A percentile compares a stretch with the other conserved stretches of the same genome.
These are phyloP conservation scores for Wiebesia pumilae DNA, from an alignment of 1,140 invertebrate species.

Conservation along the genomic window DNA sequence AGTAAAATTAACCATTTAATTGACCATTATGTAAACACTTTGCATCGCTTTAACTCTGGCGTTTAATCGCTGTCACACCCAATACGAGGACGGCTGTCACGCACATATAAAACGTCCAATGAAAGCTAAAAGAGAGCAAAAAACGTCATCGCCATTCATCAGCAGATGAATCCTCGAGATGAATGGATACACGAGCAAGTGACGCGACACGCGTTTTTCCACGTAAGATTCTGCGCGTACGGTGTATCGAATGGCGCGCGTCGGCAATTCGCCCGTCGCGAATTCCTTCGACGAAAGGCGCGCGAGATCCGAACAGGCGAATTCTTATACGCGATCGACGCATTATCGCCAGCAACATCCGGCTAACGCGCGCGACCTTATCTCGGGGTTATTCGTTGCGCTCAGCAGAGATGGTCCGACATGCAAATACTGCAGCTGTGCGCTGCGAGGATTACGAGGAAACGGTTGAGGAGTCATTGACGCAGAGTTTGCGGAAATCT, in stretches of 20 bases:
- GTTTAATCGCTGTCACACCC: not conserved
- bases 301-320: slow-evolving; percentile 47
- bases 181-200: not conserved
- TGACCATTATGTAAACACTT: slow-evolving; percentile 6
- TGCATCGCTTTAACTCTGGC: not conserved
- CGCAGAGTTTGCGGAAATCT: not conserved
- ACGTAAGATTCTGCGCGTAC: slow-evolving; percentile 25
- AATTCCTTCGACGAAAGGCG: slow-evolving; percentile 60
- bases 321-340: slow-evolving; percentile 61
- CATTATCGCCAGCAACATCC: slow-evolving; percentile 68
- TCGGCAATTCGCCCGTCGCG: not conserved
- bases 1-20: slow-evolving; percentile 27
- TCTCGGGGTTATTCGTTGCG: slow-evolving; percentile 58
- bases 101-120: not conserved
- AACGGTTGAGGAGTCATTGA: slow-evolving; percentile 1
- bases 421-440: not conserved
- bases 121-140: not conserved
- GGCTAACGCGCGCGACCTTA: slow-evolving; percentile 58
- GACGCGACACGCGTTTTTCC: slow-evolving; percentile 39
- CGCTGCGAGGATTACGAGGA: not conserved
- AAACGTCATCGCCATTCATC: slow-evolving; percentile 7
- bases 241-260: slow-evolving; percentile 55
- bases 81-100: not conserved
- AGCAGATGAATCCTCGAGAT: not conserved
- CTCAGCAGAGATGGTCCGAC: slow-evolving; percentile 8